Percentiles rank a stretch among this genome's conserved stretches.
Evolutionary conservation across 2,888 invertebrate species (phyloP).

Genomic region (Micoletzkya japonica): DNA sequence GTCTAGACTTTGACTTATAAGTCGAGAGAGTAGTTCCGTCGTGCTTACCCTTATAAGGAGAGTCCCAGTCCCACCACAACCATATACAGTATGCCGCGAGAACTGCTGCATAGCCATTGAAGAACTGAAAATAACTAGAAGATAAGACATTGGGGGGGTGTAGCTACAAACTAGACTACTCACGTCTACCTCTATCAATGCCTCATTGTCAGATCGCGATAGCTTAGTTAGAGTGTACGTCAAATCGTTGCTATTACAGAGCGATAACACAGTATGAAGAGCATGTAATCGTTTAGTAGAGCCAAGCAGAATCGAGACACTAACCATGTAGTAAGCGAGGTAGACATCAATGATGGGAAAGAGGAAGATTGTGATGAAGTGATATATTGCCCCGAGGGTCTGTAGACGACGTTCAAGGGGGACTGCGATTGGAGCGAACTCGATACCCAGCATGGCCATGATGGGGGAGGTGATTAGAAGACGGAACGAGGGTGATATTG

Average conservation of each 20-base stretch:
- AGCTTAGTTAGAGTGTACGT: too few relatives aligned
- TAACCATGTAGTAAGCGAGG: constrained; percentile 65
- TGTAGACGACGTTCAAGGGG: constrained; percentile 78
- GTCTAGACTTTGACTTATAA: neutral
- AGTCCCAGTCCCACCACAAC: constrained; percentile 75
- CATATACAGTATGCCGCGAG: constrained; percentile 66
- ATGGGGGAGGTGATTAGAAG: neutral
- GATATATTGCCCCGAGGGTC: neutral
- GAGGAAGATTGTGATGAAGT: constrained; percentile 7
- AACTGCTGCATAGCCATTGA: neutral
- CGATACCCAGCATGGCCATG: constrained; percentile 72
- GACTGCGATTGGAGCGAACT: constrained; percentile 82
- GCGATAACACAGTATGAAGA: too few relatives aligned
- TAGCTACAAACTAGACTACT: too few relatives aligned
- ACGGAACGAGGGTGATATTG: neutral
- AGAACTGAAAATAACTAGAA: neutral
- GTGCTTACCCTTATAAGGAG: constrained; percentile 66
- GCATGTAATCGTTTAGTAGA: too few relatives aligned
- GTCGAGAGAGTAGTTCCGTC: neutral
- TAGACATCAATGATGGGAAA: constrained; percentile 65
- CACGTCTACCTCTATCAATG: too few relatives aligned
- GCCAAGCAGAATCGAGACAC: neutral
- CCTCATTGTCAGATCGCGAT: too few relatives aligned
- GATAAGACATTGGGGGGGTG: neutral
- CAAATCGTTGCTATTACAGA: too few relatives aligned